Conservation (phyloP, 2,113 vertebrate species). For the Strix aluco region DNA sequence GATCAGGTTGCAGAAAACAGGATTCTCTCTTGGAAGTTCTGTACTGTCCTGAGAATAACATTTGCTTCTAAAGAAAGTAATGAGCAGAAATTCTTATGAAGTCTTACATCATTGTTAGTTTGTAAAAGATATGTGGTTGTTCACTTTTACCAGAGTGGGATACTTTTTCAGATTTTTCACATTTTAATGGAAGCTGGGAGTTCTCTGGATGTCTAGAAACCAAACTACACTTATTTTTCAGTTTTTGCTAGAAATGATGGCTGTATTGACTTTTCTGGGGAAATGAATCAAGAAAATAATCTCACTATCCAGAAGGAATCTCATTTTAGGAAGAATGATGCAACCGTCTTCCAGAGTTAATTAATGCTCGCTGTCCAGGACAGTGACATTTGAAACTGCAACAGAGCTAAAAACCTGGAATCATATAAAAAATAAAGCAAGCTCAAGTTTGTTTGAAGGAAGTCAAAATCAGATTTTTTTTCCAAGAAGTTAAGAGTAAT, state of each 20-base stretch:
- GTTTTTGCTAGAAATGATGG: neutral
- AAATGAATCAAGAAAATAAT: conserved; percentile 48
- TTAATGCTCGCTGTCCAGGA: neutral
- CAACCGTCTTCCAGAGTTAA: neutral
- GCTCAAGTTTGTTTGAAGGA: neutral
- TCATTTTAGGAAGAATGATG: conserved; percentile 16
- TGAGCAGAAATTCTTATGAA: neutral
- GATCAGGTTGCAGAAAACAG: neutral
- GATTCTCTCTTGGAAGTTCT: neutral
- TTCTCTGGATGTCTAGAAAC: neutral
- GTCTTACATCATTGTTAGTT: neutral
- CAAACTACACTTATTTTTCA: neutral
- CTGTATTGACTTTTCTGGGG: neutral
- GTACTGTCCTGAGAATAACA: neutral
- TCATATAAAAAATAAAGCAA: neutral
- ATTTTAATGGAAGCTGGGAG: neutral
- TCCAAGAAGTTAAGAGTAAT: neutral
- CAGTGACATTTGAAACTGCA: neutral
- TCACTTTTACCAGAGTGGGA: neutral
- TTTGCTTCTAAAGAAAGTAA: neutral
- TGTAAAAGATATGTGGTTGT: neutral
- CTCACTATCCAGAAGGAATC: conserved; percentile 2
- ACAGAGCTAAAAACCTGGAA: neutral
- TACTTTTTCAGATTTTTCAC: neutral
- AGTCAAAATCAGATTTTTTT: neutral